Conservation (phyloP, 2,113 vertebrate genomes). For the Gnathonemus echidnorhynchus region DNA sequence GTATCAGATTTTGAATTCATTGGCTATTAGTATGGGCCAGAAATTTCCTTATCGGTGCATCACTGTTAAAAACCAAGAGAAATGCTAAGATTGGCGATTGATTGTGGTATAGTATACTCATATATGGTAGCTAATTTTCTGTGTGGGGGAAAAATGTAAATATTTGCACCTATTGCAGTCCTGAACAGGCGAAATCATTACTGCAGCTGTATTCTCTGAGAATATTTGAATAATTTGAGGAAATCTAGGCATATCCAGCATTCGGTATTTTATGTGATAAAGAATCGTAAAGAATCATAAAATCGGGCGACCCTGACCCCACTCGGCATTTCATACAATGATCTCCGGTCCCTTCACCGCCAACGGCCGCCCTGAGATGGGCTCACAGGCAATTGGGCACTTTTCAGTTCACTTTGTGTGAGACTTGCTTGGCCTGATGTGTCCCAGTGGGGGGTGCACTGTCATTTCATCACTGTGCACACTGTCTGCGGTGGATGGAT, state of each 20-base stretch:
- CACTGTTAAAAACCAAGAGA: not conserved
- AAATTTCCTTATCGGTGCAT: too few species aligned
- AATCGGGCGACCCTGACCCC: too few species aligned
- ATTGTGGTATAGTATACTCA: not conserved
- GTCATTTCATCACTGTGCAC: not conserved
- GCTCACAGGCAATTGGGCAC: not conserved
- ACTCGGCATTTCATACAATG: not conserved
- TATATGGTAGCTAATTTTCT: not conserved
- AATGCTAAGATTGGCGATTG: not conserved
- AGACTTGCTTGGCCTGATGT: not conserved
- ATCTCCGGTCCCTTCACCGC: not conserved
- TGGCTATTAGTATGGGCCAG: too few species aligned
- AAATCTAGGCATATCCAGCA: not conserved
- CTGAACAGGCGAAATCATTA: not conserved
- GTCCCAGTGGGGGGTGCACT: not conserved
- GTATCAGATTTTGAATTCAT: too few species aligned
- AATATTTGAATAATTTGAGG: not conserved
- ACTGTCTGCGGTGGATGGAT: not conserved
- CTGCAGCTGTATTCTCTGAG: not conserved
- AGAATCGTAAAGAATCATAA: not conserved
- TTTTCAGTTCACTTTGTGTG: not conserved
- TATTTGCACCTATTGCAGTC: not conserved
- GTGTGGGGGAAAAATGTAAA: not conserved
- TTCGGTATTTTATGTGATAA: not conserved
- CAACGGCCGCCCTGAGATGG: not conserved